Percentiles rank a stretch among this genome's conserved stretches.
Evolutionary conservation across 2,888 invertebrate genomes (phyloP).

Genomic region (Baronia brevicornis): DNA sequence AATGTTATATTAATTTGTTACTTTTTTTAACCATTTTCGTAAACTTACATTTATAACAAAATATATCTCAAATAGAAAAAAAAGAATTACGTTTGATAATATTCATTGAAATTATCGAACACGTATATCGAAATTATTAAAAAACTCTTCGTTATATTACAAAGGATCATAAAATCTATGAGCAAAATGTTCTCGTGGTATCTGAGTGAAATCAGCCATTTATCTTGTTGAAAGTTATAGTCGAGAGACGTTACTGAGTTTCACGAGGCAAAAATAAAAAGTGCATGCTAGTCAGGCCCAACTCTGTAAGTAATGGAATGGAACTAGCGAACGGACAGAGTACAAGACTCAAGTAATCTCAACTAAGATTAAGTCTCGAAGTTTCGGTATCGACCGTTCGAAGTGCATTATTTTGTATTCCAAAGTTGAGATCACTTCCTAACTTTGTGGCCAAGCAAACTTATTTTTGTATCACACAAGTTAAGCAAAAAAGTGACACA

Average conservation of each 20-base stretch:
- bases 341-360: conserved; percentile 47
- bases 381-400: conserved; percentile 52
- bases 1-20: too few species aligned
- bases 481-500: conserved; percentile 23
- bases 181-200: conserved; percentile 33
- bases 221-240: conserved; percentile 44
- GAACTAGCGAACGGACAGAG: conserved; percentile 37
- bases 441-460: conserved; percentile 29
- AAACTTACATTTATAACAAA: too few species aligned
- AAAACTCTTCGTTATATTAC: background rate
- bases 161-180: conserved; percentile 12
- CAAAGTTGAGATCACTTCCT: conserved; percentile 25
- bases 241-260: conserved; percentile 1
- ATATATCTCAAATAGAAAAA: too few species aligned
- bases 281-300: conserved; percentile 29
- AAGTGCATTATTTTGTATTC: conserved; percentile 55
- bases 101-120: too few species aligned
- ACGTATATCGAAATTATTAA: too few species aligned
- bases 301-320: conserved; percentile 43
- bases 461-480: conserved; percentile 34
- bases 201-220: conserved; percentile 36
- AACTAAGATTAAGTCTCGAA: conserved; percentile 61
- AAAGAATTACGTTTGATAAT: too few species aligned
- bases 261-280: conserved; percentile 19
- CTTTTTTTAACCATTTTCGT: too few species aligned